Conservation (phyloP, 2,797 vertebrate genomes). For the Pempheris klunzingeri region DNA sequence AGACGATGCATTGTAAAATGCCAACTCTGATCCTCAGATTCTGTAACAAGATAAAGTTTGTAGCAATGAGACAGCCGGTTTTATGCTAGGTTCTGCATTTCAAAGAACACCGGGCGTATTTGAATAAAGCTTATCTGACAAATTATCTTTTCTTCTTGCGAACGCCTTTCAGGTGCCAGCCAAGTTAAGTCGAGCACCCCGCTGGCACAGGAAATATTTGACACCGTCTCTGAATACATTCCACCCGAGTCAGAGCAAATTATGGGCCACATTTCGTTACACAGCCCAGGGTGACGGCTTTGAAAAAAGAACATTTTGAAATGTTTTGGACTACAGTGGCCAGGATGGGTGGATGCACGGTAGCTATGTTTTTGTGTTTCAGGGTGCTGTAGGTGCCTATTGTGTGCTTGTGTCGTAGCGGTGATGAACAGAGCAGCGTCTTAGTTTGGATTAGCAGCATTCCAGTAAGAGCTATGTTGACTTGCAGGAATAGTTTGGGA, state of each 20-base stretch:
- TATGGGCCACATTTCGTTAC: conserved; percentile 34
- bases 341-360: neutral
- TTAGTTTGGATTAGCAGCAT: neutral
- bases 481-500: neutral
- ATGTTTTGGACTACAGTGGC: conserved; percentile 30
- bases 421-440: neutral
- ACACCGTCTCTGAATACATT: conserved; percentile 42
- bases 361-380: neutral
- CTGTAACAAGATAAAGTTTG: neutral
- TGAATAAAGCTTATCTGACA: conserved; percentile 45
- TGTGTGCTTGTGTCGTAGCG: neutral
- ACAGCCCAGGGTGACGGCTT: conserved; percentile 6
- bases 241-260: conserved; percentile 24
- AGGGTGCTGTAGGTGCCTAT: neutral
- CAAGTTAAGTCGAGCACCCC: conserved; percentile 34
- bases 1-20: conserved; percentile 18
- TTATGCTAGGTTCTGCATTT: conserved; percentile 5
- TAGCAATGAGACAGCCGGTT: neutral
- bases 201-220: conserved; percentile 45
- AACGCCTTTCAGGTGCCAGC: conserved; percentile 39
- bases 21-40: conserved; percentile 2
- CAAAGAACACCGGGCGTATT: conserved; percentile 40
- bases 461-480: neutral
- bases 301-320: conserved; percentile 37
- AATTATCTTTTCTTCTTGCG: conserved; percentile 41